These are phyloP conservation scores for Rhinopithecus roxellana DNA, from an alignment of 2,113 vertebrate species.

Conservation along the genomic window DNA sequence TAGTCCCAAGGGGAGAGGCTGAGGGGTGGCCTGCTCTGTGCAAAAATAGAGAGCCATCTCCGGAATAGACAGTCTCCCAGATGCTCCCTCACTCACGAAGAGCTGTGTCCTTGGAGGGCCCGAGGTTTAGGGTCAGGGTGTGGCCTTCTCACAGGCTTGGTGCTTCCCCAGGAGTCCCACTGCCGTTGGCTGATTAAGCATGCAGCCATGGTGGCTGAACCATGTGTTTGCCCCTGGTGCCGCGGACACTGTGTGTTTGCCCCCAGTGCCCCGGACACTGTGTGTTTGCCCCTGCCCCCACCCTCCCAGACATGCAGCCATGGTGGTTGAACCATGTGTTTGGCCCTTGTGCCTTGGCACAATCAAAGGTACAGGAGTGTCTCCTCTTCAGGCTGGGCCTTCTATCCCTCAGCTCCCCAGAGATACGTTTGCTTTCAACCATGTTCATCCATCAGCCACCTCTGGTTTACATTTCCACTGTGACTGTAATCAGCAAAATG, in stretches of 20 bases:
- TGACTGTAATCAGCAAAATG: slow-evolving; percentile 49
- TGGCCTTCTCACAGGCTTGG: not conserved
- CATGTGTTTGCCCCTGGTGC: too few relatives aligned
- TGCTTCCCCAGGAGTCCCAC: not conserved
- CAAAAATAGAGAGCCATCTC: not conserved
- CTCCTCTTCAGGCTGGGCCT: not conserved
- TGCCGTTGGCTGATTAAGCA: accelerated
- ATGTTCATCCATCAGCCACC: slow-evolving; percentile 31
- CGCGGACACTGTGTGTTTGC: too few relatives aligned
- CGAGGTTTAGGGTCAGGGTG: not conserved
- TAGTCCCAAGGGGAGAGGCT: not conserved
- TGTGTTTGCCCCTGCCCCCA: too few relatives aligned
- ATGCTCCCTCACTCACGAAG: not conserved
- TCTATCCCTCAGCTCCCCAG: not conserved
- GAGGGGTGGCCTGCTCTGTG: too few relatives aligned
- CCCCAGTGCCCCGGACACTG: too few relatives aligned
- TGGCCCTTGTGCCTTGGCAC: not conserved
- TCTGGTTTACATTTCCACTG: slow-evolving; percentile 33
- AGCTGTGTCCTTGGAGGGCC: not conserved
- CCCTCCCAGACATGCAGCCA: accelerated
- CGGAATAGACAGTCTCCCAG: not conserved
- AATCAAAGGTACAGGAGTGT: accelerated
- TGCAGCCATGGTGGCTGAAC: accelerated
- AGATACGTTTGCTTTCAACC: not conserved
- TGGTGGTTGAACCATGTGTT: not conserved